Percentiles rank a stretch among this genome's conserved stretches.
Evolutionary conservation across 2,113 vertebrate species (phyloP).

Genomic region (Psophia crepitans): DNA sequence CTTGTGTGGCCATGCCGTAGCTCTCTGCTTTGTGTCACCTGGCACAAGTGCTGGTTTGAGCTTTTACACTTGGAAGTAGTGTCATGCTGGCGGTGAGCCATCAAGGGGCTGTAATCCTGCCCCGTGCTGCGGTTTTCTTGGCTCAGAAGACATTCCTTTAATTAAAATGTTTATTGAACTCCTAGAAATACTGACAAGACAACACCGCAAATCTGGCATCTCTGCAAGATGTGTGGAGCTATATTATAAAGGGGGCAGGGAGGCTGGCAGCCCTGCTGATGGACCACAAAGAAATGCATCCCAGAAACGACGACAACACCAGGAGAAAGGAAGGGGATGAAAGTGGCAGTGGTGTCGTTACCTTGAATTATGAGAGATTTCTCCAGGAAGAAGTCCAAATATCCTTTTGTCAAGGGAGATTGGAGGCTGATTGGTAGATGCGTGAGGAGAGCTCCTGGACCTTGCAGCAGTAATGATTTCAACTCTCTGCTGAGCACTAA

Average conservation of each 20-base stretch:
- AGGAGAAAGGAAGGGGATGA: neutral
- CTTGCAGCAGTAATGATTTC: conserved; percentile 54
- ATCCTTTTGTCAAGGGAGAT: conserved; percentile 61
- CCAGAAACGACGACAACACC: neutral
- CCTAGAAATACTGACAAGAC: conserved; percentile 51
- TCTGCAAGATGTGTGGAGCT: conserved; percentile 32
- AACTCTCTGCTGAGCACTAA: conserved; percentile 69
- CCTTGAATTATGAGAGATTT: conserved; percentile 65
- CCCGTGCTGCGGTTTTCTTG: neutral
- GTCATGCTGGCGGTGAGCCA: neutral
- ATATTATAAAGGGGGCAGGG: neutral
- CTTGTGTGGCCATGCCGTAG: rapidly evolving
- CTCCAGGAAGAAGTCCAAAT: conserved; percentile 57
- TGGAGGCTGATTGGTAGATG: conserved; percentile 61
- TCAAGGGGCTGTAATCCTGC: conserved; percentile 2
- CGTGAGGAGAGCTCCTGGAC: conserved; percentile 29
- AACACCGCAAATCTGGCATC: conserved; percentile 21
- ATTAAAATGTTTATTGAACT: conserved; percentile 60
- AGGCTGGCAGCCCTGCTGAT: neutral
- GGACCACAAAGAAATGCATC: conserved; percentile 51
- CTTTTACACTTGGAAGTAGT: neutral
- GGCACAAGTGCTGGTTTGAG: neutral
- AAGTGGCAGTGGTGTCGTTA: conserved; percentile 25
- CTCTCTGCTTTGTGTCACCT: neutral
- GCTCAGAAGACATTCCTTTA: conserved; percentile 19